Evolutionary conservation across 2,888 invertebrate species (phyloP).

Genomic region (Pandemis heparana): DNA sequence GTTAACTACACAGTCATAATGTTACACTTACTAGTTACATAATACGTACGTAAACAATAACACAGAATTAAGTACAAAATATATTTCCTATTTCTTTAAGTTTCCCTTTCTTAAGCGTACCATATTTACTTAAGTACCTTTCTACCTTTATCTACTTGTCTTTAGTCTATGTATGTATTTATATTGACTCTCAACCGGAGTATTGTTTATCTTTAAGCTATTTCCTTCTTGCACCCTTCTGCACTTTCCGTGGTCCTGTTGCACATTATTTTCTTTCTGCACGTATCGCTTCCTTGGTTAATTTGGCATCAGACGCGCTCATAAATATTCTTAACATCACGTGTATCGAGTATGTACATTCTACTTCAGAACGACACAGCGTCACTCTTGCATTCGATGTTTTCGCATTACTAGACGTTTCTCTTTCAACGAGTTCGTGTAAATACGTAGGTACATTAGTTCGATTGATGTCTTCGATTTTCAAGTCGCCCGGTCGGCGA

Average conservation of each 20-base stretch:
- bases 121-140: slow-evolving; percentile 34
- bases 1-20: slow-evolving; percentile 75
- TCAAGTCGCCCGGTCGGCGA: slow-evolving; percentile 59
- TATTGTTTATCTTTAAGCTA: slow-evolving; percentile 38
- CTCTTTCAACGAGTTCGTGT: slow-evolving; percentile 67
- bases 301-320: slow-evolving; percentile 63
- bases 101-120: slow-evolving; percentile 64
- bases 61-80: slow-evolving; percentile 56
- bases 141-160: slow-evolving; percentile 37
- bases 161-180: slow-evolving; percentile 34
- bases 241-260: slow-evolving; percentile 76
- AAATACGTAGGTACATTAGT: slow-evolving; percentile 66
- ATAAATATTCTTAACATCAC: slow-evolving; percentile 61
- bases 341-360: slow-evolving; percentile 62
- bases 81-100: slow-evolving; percentile 74
- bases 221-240: slow-evolving; percentile 54
- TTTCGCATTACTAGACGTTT: slow-evolving; percentile 67
- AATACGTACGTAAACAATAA: slow-evolving; percentile 67
- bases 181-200: slow-evolving; percentile 31
- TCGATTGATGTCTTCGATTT: slow-evolving; percentile 54
- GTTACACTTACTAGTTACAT: slow-evolving; percentile 78
- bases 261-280: slow-evolving; percentile 71
- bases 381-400: slow-evolving; percentile 75
- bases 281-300: slow-evolving; percentile 71
- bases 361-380: slow-evolving; percentile 72